Percentiles rank a stretch among this genome's conserved stretches.
Conservation (phyloP, 2,888 invertebrate genomes). For the Ornithoptera priamus region DNA sequence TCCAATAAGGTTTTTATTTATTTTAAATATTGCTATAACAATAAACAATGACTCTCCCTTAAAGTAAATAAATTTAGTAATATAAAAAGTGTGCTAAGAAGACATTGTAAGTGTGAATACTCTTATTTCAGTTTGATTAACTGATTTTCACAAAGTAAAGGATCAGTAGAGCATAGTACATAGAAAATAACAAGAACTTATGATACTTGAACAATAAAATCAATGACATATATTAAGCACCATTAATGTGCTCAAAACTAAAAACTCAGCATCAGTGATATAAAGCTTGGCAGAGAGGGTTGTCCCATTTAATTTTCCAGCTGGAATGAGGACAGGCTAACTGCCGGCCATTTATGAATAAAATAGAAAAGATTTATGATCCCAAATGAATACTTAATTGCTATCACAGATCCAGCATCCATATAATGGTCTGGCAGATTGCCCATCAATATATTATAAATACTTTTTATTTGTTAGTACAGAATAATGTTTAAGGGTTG, state of each 20-base stretch:
- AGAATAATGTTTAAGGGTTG: neutral
- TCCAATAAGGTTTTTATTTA: too few relatives aligned
- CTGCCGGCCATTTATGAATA: conserved; percentile 46
- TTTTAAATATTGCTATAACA: too few relatives aligned
- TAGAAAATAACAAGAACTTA: neutral
- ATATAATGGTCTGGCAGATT: conserved; percentile 50
- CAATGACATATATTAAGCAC: neutral
- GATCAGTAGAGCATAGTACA: neutral
- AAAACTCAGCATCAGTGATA: conserved; percentile 4
- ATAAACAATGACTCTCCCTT: too few relatives aligned
- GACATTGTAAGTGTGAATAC: too few relatives aligned
- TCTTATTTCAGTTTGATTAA: too few relatives aligned
- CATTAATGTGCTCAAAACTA: neutral
- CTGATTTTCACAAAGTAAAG: neutral
- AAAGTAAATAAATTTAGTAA: too few relatives aligned
- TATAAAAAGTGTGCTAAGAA: too few relatives aligned
- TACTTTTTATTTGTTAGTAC: conserved; percentile 3
- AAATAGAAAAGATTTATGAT: conserved; percentile 67
- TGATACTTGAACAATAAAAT: neutral
- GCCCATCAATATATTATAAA: conserved; percentile 25
- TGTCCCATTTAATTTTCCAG: conserved; percentile 25
- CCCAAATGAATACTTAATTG: conserved; percentile 68
- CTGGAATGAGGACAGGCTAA: conserved; percentile 21
- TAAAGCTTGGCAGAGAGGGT: conserved; percentile 8
- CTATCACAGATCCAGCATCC: conserved; percentile 54